Evolutionary conservation across 2,113 vertebrate species (phyloP).

Genomic region (cattle (Bos taurus)): DNA sequence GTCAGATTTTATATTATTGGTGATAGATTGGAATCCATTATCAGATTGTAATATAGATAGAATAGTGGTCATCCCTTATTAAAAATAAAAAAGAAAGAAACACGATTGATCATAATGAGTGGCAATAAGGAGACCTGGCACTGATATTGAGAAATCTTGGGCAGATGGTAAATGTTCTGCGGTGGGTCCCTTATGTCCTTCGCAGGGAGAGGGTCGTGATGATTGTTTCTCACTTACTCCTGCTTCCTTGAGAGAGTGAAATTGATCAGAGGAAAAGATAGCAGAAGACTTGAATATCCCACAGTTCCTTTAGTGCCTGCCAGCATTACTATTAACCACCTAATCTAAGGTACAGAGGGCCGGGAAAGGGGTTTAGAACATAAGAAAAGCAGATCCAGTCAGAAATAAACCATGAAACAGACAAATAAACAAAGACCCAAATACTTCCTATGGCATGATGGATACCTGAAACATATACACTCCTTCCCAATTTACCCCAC

Average conservation of each 20-base stretch:
- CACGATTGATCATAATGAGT: not conserved
- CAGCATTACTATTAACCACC: not conserved
- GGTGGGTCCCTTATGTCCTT: not conserved
- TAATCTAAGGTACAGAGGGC: not conserved
- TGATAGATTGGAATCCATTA: not conserved
- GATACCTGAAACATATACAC: not conserved
- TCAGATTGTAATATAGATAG: not conserved
- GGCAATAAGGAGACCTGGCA: not conserved
- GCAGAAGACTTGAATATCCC: not conserved
- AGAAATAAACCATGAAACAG: not conserved
- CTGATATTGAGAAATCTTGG: constrained; percentile 21
- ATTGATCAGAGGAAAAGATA: not conserved
- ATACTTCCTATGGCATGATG: not conserved
- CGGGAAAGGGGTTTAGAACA: not conserved
- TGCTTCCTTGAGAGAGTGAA: not conserved
- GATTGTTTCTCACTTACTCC: not conserved
- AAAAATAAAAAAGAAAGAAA: not conserved
- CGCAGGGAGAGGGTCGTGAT: not conserved
- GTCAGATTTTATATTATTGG: not conserved
- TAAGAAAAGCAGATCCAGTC: not conserved
- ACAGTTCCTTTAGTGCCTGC: not conserved
- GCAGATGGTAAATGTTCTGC: not conserved
- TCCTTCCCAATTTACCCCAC: not conserved
- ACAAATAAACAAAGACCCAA: not conserved
- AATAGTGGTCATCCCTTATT: not conserved